Percentiles rank a stretch among this genome's conserved stretches.
phyloP scores from a whole-genome alignment of 2,797 vertebrate species.

The Macropus fuliginosus region DNA sequence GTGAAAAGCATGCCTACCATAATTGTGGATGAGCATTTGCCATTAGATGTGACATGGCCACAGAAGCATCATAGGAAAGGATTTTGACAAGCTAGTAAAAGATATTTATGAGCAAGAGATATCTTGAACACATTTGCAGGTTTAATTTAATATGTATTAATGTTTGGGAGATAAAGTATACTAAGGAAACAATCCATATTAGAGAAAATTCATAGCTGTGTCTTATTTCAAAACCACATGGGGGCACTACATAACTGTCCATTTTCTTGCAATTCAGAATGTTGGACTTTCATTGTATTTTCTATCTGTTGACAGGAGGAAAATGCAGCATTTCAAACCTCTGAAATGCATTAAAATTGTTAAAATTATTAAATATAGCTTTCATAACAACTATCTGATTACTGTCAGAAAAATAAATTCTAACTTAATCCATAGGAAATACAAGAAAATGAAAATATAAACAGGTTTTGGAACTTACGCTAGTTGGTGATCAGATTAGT shows the following conservation, averaged over 20 bases:
- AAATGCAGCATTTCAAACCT: neutral
- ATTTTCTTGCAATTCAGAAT: conserved; percentile 11
- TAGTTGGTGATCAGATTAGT: neutral
- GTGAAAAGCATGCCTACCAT: neutral
- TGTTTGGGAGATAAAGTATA: neutral
- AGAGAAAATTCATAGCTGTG: conserved; percentile 1
- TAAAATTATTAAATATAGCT: conserved; percentile 31
- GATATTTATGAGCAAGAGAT: neutral
- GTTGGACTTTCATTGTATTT: neutral
- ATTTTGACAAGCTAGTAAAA: neutral
- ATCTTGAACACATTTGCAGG: neutral
- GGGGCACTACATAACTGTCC: neutral
- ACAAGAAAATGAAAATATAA: conserved; percentile 15
- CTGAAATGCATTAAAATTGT: conserved; percentile 9
- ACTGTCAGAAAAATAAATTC: conserved; percentile 36
- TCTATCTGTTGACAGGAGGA: neutral
- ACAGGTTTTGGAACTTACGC: conserved; percentile 9
- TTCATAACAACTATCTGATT: neutral
- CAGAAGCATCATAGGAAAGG: neutral
- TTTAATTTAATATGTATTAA: neutral
- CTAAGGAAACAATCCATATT: conserved; percentile 16
- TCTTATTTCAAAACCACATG: neutral
- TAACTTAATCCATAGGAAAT: conserved; percentile 56
- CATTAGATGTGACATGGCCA: neutral
- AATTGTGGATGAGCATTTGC: neutral